These are phyloP conservation scores for Sternarchorhynchus goeldii DNA, from an alignment of 2,797 vertebrate genomes.

Conservation along the genomic window DNA sequence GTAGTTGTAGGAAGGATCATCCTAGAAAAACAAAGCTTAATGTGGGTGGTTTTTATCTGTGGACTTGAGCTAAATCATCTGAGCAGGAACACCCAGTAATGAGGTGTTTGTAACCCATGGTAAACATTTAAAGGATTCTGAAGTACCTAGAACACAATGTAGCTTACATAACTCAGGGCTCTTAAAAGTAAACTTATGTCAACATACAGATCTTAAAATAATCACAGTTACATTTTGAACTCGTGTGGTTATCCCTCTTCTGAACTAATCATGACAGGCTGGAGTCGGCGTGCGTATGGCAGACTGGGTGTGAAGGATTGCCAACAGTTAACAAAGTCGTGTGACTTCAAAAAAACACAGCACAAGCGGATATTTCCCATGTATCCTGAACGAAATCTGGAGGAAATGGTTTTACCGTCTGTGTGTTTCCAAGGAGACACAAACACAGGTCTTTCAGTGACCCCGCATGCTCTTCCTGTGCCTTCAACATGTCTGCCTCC, in stretches of 20 bases:
- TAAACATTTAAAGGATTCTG: slow-evolving; percentile 8
- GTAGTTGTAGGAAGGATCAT: not conserved
- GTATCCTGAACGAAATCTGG: slow-evolving; percentile 32
- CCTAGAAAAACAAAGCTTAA: slow-evolving; percentile 25
- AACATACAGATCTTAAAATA: not conserved
- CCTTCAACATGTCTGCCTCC: not conserved
- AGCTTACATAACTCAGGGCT: not conserved
- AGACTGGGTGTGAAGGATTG: not conserved
- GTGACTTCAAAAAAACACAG: not conserved
- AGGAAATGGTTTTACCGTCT: slow-evolving; percentile 40
- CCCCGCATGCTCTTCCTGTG: slow-evolving; percentile 19
- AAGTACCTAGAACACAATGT: slow-evolving; percentile 6
- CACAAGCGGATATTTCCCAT: slow-evolving; percentile 38
- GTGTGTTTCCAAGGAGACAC: slow-evolving; percentile 22
- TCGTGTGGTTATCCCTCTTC: not conserved
- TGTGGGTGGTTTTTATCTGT: slow-evolving; percentile 34
- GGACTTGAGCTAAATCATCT: slow-evolving; percentile 21
- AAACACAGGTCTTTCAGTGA: slow-evolving; percentile 24
- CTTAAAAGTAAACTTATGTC: too few relatives aligned
- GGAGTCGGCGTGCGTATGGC: not conserved
- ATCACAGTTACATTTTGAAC: not conserved
- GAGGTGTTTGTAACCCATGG: not conserved
- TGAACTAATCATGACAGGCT: not conserved
- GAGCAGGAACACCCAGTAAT: slow-evolving; percentile 27
- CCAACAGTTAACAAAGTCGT: not conserved